These are phyloP conservation scores for Megalopta genalis DNA, from an alignment of 1,140 invertebrate genomes.

Conservation along the genomic window DNA sequence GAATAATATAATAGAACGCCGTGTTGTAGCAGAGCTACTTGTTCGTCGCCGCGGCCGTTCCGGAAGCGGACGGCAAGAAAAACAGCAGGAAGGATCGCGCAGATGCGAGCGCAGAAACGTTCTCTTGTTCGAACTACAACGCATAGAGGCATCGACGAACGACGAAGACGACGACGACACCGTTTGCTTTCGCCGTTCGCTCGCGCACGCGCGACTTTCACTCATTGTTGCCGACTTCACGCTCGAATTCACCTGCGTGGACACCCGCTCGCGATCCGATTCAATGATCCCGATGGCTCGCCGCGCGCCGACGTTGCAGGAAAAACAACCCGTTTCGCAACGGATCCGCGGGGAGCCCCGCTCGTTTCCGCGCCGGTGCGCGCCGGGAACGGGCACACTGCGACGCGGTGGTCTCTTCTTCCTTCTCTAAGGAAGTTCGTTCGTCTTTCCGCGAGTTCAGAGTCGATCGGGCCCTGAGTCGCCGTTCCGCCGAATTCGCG, in stretches of 20 bases:
- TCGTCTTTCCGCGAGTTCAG: too few species aligned
- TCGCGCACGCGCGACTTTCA: constrained; percentile 32
- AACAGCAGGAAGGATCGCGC: neutral
- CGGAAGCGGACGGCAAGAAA: too few species aligned
- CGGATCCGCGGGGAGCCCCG: neutral
- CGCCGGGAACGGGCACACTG: too few species aligned
- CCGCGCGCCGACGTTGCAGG: too few species aligned
- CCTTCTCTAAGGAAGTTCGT: too few species aligned
- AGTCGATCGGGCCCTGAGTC: too few species aligned
- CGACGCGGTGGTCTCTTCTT: too few species aligned
- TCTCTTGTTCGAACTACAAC: neutral
- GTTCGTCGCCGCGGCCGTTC: too few species aligned
- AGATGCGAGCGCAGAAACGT: neutral
- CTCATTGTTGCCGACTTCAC: constrained; percentile 54
- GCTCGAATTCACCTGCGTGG: constrained; percentile 40
- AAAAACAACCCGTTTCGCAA: neutral
- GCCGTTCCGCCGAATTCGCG: too few species aligned
- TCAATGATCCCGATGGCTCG: neutral
- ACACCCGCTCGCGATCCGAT: neutral
- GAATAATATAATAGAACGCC: too few species aligned
- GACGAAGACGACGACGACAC: too few species aligned
- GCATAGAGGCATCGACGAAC: constrained; percentile 4
- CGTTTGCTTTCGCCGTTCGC: constrained; percentile 46
- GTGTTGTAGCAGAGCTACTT: too few species aligned
- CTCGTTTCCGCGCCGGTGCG: neutral